Percentiles rank a stretch among this genome's conserved stretches.
These are phyloP conservation scores for Neoitamus cyanurus DNA, from an alignment of 2,888 invertebrate species.

Conservation along the genomic window DNA sequence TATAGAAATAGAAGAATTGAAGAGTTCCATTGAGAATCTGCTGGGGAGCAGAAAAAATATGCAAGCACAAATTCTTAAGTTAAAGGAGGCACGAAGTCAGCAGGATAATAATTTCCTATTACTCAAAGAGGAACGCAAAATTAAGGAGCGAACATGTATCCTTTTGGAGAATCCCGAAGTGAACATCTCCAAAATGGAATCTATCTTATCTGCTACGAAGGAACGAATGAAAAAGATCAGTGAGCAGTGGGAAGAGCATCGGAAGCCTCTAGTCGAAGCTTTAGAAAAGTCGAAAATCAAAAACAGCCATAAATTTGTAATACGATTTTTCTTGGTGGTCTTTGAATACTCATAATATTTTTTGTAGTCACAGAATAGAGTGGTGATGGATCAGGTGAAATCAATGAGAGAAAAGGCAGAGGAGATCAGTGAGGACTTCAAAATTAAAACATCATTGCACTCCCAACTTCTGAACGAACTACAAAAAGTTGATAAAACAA, in stretches of 20 bases:
- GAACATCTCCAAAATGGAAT: slow-evolving; percentile 71
- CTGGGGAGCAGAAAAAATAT: slow-evolving; percentile 56
- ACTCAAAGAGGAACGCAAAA: slow-evolving; percentile 66
- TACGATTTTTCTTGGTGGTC: slow-evolving; percentile 50
- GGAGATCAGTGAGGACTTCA: slow-evolving; percentile 64
- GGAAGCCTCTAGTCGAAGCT: slow-evolving; percentile 73
- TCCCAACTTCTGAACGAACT: slow-evolving; percentile 65
- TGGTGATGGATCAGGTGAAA: slow-evolving; percentile 54
- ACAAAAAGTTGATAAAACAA: slow-evolving; percentile 70
- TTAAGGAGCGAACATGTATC: slow-evolving; percentile 72
- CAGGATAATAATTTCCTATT: slow-evolving; percentile 65
- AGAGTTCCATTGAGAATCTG: slow-evolving; percentile 63
- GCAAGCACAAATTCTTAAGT: slow-evolving; percentile 54
- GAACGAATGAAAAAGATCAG: slow-evolving; percentile 74
- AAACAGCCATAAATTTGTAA: slow-evolving; percentile 60
- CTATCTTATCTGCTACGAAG: slow-evolving; percentile 71
- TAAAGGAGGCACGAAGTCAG: slow-evolving; percentile 59
- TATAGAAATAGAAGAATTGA: slow-evolving; percentile 60
- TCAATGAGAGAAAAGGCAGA: slow-evolving; percentile 58
- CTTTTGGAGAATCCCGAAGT: slow-evolving; percentile 74
- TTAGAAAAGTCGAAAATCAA: slow-evolving; percentile 62
- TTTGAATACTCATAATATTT: background rate
- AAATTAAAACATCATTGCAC: slow-evolving; percentile 66
- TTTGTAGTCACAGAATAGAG: slow-evolving; percentile 45
- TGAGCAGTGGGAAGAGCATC: slow-evolving; percentile 79